These are phyloP conservation scores for Shinisaurus crocodilurus DNA, from an alignment of 2,113 vertebrate species.

Conservation along the genomic window DNA sequence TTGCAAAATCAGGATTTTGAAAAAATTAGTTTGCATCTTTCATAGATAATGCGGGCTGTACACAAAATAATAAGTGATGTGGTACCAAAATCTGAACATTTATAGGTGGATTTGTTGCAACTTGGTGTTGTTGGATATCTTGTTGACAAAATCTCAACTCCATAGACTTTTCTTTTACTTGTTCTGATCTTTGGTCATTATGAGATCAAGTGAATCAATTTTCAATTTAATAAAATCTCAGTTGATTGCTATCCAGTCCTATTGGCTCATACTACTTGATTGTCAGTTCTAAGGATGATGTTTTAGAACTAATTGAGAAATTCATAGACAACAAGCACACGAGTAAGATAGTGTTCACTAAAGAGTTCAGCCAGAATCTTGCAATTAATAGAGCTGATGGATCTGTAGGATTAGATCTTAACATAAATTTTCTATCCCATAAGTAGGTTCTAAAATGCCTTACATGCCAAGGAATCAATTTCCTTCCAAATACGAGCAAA, in stretches of 20 bases:
- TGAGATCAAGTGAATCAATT: neutral
- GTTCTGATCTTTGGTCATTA: neutral
- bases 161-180: neutral
- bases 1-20: neutral
- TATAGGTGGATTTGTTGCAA: neutral
- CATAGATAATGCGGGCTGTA: neutral
- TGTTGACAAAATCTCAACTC: neutral
- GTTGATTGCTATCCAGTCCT: neutral
- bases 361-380: neutral
- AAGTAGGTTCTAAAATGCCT: neutral
- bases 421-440: neutral
- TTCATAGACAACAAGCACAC: neutral
- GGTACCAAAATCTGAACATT: neutral
- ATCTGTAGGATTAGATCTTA: neutral
- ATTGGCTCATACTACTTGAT: neutral
- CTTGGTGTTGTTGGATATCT: neutral
- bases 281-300: neutral
- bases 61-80: slow-evolving; percentile 12
- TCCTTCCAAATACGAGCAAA: neutral
- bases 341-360: neutral
- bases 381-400: neutral
- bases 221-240: neutral
- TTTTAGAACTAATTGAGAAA: neutral
- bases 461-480: neutral
- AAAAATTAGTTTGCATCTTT: neutral